Conservation (phyloP, 2,797 vertebrate species). For the Danio aesculapii region DNA sequence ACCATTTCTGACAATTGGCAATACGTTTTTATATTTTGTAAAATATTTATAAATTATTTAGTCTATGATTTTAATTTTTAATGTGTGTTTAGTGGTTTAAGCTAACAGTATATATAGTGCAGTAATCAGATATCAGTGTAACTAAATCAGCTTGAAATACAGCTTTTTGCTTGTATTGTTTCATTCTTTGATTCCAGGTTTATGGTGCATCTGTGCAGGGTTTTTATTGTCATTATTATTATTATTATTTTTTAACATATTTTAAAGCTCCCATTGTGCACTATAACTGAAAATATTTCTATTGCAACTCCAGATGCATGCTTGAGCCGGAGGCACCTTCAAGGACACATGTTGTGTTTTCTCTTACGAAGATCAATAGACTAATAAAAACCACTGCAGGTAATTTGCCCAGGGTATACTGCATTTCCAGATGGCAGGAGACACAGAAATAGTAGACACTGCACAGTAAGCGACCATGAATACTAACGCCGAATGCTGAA, state of each 20-base stretch:
- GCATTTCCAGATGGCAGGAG: slow-evolving; percentile 41
- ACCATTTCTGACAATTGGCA: too few relatives aligned
- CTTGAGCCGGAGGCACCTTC: slow-evolving; percentile 54
- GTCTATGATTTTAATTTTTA: too few relatives aligned
- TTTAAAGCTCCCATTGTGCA: slow-evolving; percentile 21
- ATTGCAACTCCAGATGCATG: slow-evolving; percentile 42
- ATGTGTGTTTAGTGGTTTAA: too few relatives aligned
- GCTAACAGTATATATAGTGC: background rate
- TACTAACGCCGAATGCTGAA: slow-evolving; percentile 56
- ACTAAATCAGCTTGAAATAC: background rate
- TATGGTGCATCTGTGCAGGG: slow-evolving; percentile 27
- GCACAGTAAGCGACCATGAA: slow-evolving; percentile 30
- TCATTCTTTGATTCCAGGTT: background rate
- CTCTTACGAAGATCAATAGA: slow-evolving; percentile 48
- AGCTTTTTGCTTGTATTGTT: background rate
- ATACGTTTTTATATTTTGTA: too few relatives aligned
- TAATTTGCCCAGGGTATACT: slow-evolving; percentile 48
- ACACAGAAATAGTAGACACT: slow-evolving; percentile 44
- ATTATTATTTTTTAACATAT: background rate
- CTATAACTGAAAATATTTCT: slow-evolving; percentile 47
- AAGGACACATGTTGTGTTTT: slow-evolving; percentile 41
- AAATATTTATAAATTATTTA: too few relatives aligned
- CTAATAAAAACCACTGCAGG: slow-evolving; percentile 50
- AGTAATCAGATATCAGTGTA: background rate
- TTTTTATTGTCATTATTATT: background rate